These are phyloP conservation scores for Unio delphinus DNA, from an alignment of 2,888 invertebrate genomes.

Conservation along the genomic window DNA sequence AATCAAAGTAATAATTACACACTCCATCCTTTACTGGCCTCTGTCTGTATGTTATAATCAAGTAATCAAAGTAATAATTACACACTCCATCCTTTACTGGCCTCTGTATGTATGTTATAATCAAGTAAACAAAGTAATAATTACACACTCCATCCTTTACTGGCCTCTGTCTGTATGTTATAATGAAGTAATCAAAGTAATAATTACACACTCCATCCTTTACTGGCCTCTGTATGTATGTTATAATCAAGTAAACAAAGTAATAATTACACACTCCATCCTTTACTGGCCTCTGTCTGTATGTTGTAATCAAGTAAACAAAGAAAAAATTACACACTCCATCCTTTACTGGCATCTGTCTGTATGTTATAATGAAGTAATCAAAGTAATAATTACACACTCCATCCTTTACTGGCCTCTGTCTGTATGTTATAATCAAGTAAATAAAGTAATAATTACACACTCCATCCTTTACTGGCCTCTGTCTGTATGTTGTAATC, in stretches of 20 bases:
- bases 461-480: slow-evolving; percentile 25
- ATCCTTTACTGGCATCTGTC: not conserved
- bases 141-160: slow-evolving; percentile 1
- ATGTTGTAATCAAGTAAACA: too few relatives aligned
- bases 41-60: too few relatives aligned
- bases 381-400: not conserved
- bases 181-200: not conserved
- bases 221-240: too few relatives aligned
- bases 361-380: not conserved
- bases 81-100: too few relatives aligned
- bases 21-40: slow-evolving; percentile 24
- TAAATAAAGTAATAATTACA: not conserved
- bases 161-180: too few relatives aligned
- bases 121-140: not conserved
- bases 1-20: not conserved
- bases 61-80: too few relatives aligned
- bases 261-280: slow-evolving; percentile 7
- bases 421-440: too few relatives aligned
- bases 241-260: not conserved
- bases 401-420: too few relatives aligned
- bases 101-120: too few relatives aligned
- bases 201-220: not conserved
- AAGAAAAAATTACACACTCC: too few relatives aligned
- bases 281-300: slow-evolving; percentile 14
- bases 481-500: too few relatives aligned